These are phyloP conservation scores for Nothoprocta perdicaria DNA, from an alignment of 2,113 vertebrate species.

Conservation along the genomic window DNA sequence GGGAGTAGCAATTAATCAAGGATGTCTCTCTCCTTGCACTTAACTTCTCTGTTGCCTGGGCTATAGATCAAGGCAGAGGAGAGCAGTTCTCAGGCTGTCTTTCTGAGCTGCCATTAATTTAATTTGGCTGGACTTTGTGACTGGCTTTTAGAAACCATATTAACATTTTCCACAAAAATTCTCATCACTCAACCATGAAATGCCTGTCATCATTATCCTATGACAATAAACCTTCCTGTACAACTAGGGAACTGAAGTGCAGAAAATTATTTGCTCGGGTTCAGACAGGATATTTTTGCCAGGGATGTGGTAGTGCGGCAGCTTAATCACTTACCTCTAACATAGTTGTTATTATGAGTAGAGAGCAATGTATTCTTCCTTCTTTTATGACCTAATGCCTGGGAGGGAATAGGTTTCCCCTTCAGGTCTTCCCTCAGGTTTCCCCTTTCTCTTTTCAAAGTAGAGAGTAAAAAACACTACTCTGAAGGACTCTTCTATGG, in stretches of 20 bases:
- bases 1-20: neutral
- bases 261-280: conserved; percentile 5
- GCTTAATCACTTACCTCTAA: conserved; percentile 26
- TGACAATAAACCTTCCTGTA: neutral
- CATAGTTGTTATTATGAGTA: neutral
- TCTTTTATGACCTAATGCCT: neutral
- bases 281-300: conserved; percentile 17
- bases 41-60: neutral
- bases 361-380: neutral
- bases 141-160: conserved; percentile 33
- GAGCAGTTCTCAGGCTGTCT: neutral
- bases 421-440: neutral
- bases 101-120: neutral
- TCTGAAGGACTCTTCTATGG: neutral
- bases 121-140: conserved; percentile 8
- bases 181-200: neutral
- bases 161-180: conserved; percentile 4
- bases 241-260: neutral
- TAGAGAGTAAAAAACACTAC: neutral
- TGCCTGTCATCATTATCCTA: conserved; percentile 17
- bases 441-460: neutral
- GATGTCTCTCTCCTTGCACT: neutral
- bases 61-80: neutral
- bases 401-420: neutral
- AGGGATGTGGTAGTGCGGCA: neutral